A percentile compares a stretch with the other conserved stretches of the same genome.
These are phyloP conservation scores for Dipodomys merriami DNA, from an alignment of 2,113 vertebrate genomes.

Conservation along the genomic window DNA sequence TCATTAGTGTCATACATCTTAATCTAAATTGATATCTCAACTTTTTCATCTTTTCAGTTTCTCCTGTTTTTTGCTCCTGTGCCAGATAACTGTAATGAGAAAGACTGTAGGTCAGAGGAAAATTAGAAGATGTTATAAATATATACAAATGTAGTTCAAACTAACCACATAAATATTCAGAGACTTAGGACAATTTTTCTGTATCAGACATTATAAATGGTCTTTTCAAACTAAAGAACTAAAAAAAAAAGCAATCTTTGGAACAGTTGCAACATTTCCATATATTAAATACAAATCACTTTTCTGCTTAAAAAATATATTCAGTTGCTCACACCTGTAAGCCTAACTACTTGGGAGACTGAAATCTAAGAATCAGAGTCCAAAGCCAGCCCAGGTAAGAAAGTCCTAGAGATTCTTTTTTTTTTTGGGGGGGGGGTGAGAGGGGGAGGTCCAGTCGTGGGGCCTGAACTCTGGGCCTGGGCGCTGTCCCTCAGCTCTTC, in stretches of 20 bases:
- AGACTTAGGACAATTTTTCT: neutral
- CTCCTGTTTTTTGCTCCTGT: neutral
- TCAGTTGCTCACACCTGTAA: too few species aligned
- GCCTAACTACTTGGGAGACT: too few species aligned
- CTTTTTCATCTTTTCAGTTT: neutral
- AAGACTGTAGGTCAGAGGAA: neutral
- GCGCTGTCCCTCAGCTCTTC: too few species aligned
- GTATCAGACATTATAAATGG: neutral
- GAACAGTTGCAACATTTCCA: neutral
- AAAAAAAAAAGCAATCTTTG: neutral
- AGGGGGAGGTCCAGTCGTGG: too few species aligned
- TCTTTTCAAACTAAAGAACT: neutral
- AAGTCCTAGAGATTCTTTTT: too few species aligned
- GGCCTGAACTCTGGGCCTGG: too few species aligned
- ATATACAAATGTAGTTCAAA: conserved; percentile 5
- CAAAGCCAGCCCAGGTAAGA: neutral
- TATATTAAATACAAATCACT: neutral
- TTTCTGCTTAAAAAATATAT: neutral
- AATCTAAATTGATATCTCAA: neutral
- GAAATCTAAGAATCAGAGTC: too few species aligned
- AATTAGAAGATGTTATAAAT: neutral
- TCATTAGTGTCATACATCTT: neutral
- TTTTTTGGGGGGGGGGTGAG: too few species aligned
- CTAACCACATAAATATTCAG: neutral
- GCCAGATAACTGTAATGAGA: neutral